Base-by-base conservation (phyloP, 2,113 vertebrate genomes). In the Cryptotis parvus region DNA sequence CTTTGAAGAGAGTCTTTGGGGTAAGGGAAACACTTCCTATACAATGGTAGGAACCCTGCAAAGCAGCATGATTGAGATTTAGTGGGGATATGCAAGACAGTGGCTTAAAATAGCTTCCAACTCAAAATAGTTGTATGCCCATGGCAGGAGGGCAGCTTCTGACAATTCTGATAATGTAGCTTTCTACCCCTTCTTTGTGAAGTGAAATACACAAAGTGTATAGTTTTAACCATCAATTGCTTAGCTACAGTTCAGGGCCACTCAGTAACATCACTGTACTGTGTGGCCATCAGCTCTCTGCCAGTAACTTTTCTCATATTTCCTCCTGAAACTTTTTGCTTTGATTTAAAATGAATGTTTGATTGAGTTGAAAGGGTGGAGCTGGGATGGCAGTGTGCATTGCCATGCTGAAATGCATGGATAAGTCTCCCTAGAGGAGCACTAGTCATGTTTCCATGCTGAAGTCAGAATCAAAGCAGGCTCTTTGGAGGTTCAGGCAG, bases 21-120 rank as follows among this genome's bases (percentile, higher is more conserved):
- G 16, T 26, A 31, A 18, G 31, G 65, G 66, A 79, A 55, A 52
- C 22, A 24, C 37, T 35, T 33, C 8, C 15, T n/a, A 74, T 52
- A n/a, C 31, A 10, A 4, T 77, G 16, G 4, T 9, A 37, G 31
- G 49, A 29, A 1, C 1, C 2, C 4, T 4, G 0, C 58, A 9
- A 6, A 15, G 58, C 84, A 41, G 65, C 1, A 11, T 18, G 33
- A 5, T 43, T 69, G 61, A 16, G 7, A 16, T 7, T 43, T 7
- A 1, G 2, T 20, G 18, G 37, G 9, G 2, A 24, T 55, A 39
- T 24, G 61, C 63, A 81, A 43, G 15, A 4, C 1, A n/a, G 79
- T 9, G 14, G 61, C 20, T 55, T 55, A 75, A 39, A 16, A 0
- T 41, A 24, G 45, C 43, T 84, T 55, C 66, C 73, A 37, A 41